phyloP scores from a whole-genome alignment of 1,140 invertebrate species.

The Cheumatopsyche charites region DNA sequence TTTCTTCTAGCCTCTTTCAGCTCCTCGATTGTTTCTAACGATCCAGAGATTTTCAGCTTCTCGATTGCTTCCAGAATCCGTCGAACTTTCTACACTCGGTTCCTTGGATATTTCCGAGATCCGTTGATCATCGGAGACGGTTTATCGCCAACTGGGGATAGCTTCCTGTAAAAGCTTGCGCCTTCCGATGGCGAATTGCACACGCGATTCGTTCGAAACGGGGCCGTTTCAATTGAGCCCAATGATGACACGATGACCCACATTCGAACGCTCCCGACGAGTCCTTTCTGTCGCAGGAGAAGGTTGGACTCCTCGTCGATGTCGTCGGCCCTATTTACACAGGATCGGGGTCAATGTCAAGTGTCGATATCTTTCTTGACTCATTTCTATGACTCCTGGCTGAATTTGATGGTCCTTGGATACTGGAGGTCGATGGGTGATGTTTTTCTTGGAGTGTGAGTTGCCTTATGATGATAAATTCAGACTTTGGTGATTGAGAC shows the following conservation, averaged over 20 bases:
- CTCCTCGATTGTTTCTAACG: no score
- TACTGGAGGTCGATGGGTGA: no score
- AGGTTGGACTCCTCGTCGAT: background rate
- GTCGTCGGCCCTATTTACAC: background rate
- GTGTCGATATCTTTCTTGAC: no score
- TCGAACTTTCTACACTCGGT: no score
- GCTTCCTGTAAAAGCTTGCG: background rate
- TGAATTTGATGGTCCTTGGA: no score
- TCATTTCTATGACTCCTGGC: no score
- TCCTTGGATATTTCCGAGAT: background rate
- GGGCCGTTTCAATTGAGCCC: slow-evolving; percentile 33
- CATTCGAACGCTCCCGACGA: background rate
- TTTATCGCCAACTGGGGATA: background rate
- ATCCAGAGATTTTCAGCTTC: no score
- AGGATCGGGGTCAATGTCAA: slow-evolving; percentile 26
- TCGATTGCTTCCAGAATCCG: no score
- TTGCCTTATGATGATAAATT: no score
- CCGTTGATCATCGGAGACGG: background rate
- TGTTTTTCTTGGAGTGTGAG: no score
- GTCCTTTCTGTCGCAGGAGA: background rate
- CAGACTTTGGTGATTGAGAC: no score
- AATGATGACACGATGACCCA: slow-evolving; percentile 23
- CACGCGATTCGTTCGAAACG: slow-evolving; percentile 18
- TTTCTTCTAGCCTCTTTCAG: no score
- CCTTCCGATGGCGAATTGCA: background rate